phyloP scores from a whole-genome alignment of 2,113 vertebrate genomes.

The Istiophorus platypterus region DNA sequence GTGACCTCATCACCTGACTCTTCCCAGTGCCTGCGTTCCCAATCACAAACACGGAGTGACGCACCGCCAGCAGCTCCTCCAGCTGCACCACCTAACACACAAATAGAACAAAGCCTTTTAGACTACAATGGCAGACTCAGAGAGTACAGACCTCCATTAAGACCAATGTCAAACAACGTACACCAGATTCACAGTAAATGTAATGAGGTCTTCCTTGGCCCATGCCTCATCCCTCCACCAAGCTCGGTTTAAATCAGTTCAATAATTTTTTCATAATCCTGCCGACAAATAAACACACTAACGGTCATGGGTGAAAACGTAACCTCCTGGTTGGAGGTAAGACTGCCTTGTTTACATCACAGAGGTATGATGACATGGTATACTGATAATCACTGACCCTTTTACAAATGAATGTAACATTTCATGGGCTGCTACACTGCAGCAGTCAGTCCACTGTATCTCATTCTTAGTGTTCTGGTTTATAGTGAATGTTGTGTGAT shows the following conservation, averaged over 20 bases:
- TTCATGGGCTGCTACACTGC: conserved; percentile 7
- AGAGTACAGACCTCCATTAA: too few relatives aligned
- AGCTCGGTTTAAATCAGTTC: too few relatives aligned
- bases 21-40: conserved; percentile 94
- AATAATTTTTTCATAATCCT: too few relatives aligned
- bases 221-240: too few relatives aligned
- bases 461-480: conserved; percentile 2
- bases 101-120: background rate
- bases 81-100: conserved; percentile 92
- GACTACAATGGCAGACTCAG: too few relatives aligned
- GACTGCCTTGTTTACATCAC: background rate
- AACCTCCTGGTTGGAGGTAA: too few relatives aligned
- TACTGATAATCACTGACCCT: background rate
- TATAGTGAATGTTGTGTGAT: conserved; percentile 26
- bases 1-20: conserved; percentile 93
- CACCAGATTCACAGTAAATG: too few relatives aligned
- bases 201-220: too few relatives aligned
- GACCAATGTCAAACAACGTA: too few relatives aligned
- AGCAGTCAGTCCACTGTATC: conserved; percentile 1
- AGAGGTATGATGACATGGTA: background rate
- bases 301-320: too few relatives aligned
- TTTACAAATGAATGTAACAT: conserved; percentile 12
- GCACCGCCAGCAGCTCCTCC: conserved; percentile 92
- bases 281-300: too few relatives aligned
- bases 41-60: conserved; percentile 97